Base-by-base conservation (phyloP, 2,797 vertebrate genomes). In the Hydrolagus colliei region DNA sequence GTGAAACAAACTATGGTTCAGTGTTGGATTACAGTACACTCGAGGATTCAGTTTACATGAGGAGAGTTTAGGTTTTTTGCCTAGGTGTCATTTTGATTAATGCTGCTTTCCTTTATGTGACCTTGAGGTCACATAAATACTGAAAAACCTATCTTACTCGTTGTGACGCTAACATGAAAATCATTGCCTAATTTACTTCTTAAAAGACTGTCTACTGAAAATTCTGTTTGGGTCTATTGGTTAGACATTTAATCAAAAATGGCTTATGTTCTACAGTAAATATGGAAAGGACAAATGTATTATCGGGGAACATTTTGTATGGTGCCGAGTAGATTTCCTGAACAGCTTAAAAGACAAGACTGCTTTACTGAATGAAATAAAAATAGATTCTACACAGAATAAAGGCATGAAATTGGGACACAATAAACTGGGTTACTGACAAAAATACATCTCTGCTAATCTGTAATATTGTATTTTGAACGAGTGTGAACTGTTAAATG, bases 61-160 rank as follows among this genome's bases (percentile, higher is more conserved):
- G 74, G 0, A 0, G 20, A 8, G 14, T 75, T 27, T 72, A 87
- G 67, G 71, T 86, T 90, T 88, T 87, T 87, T 87, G 68, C 14
- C 63, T 65, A 72, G 76, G 89, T 88, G 89, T 91, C 89, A 88
- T 87, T 92, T 93, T 90, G 89, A 93, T 94, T 92, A 93, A 93
- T 92, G 87, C 89, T 85, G 90, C 92, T 94, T 93, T 92, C 91
- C 91, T 92, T 89, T 87, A 87, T 77, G 88, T 91, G 88, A 92
- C 92, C 92, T 91, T 90, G 93, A 93, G 91, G 91, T 93, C 91
- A 92, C 32, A 86, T 87, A 88, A 92, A 91, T 89, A 87, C 91
- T 90, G 88, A 90, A 89, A 92, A 91, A 89, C 88, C 89, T 85
- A 84, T 84, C 65, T 84, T 71, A 84, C 79, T 84, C 79, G 71